phyloP scores from a whole-genome alignment of 1,140 invertebrate species.

The Heliconius congener region DNA sequence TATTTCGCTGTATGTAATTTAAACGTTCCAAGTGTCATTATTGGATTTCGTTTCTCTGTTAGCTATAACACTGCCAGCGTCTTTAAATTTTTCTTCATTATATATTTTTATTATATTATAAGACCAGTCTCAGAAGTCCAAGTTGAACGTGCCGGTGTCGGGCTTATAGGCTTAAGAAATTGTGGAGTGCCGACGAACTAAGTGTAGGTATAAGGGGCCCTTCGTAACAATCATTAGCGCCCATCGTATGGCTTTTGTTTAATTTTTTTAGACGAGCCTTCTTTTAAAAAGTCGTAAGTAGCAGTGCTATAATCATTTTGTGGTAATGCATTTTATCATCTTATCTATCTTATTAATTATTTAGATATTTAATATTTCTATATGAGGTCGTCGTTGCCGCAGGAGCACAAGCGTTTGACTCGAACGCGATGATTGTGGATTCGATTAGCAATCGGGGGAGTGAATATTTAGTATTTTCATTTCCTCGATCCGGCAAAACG shows the following conservation, averaged over 20 bases:
- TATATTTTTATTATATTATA: no score
- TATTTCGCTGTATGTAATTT: no score
- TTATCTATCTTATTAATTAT: no score
- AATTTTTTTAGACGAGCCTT: neutral
- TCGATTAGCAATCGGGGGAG: neutral
- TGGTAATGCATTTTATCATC: no score
- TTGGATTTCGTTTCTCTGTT: no score
- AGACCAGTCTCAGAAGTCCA: no score
- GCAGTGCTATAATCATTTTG: neutral
- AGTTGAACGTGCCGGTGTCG: neutral
- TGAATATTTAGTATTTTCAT: neutral
- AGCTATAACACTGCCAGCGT: no score
- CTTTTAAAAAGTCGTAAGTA: neutral
- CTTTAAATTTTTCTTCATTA: no score
- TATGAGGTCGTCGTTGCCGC: no score
- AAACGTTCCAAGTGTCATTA: no score
- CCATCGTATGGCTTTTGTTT: neutral
- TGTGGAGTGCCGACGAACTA: neutral
- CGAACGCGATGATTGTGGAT: neutral
- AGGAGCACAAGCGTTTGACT: neutral
- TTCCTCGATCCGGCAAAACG: neutral
- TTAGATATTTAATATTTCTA: no score
- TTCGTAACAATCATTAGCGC: neutral
- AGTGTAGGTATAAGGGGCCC: neutral
- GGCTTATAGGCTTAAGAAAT: neutral